phyloP scores from a whole-genome alignment of 2,888 invertebrate species.

The Andrena haemorrhoa region DNA sequence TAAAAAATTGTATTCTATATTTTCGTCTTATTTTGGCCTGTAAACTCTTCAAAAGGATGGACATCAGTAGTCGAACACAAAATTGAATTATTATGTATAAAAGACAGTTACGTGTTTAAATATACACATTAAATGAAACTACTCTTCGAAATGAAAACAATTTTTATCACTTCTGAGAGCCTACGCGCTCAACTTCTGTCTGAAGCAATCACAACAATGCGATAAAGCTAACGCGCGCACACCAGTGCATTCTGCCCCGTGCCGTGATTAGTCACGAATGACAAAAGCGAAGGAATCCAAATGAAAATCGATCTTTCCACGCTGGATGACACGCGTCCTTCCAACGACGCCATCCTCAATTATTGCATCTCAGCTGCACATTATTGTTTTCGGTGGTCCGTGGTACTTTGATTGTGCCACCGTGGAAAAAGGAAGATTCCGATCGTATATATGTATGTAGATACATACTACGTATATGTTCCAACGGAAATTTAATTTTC shows the following conservation, averaged over 20 bases:
- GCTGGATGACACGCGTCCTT: slow-evolving; percentile 20
- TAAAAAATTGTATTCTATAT: too few species aligned
- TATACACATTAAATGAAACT: too few species aligned
- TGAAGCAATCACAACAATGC: neutral
- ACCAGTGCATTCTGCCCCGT: neutral
- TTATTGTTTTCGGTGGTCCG: slow-evolving; percentile 9
- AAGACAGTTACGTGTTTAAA: too few species aligned
- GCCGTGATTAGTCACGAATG: neutral
- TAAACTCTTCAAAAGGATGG: too few species aligned
- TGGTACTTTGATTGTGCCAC: slow-evolving; percentile 7
- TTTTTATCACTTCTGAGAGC: too few species aligned
- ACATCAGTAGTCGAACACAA: too few species aligned
- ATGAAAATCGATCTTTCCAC: slow-evolving; percentile 27
- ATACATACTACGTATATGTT: neutral
- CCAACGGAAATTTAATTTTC: slow-evolving; percentile 56
- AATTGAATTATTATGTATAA: too few species aligned
- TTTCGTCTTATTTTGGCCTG: too few species aligned
- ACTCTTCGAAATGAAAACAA: too few species aligned
- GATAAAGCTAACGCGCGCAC: neutral
- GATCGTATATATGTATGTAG: neutral
- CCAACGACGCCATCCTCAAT: neutral
- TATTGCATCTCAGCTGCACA: slow-evolving; percentile 8
- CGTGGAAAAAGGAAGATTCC: neutral
- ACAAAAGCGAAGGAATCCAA: neutral
- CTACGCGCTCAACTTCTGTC: too few species aligned